Conservation (phyloP, 2,888 invertebrate species). For the Pyrochroa serraticornis region DNA sequence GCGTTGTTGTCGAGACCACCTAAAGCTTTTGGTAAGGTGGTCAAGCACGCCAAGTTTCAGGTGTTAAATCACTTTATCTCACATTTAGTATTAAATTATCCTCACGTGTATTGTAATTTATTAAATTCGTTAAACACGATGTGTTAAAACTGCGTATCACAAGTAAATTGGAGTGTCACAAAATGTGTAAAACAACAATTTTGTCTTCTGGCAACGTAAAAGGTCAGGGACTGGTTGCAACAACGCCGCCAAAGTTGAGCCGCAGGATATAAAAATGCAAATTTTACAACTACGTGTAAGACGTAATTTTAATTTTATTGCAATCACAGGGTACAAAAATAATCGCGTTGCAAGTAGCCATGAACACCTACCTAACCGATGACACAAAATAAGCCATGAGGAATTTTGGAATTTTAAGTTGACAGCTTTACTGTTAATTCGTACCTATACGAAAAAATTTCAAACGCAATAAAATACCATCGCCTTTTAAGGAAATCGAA, state of each 20-base stretch:
- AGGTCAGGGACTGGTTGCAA: constrained; percentile 42
- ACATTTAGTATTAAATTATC: not conserved
- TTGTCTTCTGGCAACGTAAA: constrained; percentile 46
- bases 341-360: constrained; percentile 14
- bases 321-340: constrained; percentile 21
- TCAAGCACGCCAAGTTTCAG: constrained; percentile 1
- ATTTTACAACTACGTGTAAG: constrained; percentile 44
- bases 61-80: constrained; percentile 4
- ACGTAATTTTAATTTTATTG: constrained; percentile 42
- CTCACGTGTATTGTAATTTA: constrained; percentile 15
- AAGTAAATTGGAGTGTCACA: constrained; percentile 46
- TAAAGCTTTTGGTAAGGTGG: constrained; percentile 5
- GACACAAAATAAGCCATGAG: not conserved
- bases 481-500: not conserved
- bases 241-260: constrained; percentile 47
- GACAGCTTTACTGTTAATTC: constrained; percentile 10
- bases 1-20: constrained; percentile 10
- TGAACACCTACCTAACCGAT: constrained; percentile 10
- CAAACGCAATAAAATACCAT: not conserved
- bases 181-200: constrained; percentile 45
- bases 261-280: constrained; percentile 48
- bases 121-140: constrained; percentile 11
- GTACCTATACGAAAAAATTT: not conserved
- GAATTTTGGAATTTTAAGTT: constrained; percentile 11
- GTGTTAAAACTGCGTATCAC: constrained; percentile 16